Conservation (phyloP, 2,888 invertebrate genomes). For the Cerceris ruficornis region DNA sequence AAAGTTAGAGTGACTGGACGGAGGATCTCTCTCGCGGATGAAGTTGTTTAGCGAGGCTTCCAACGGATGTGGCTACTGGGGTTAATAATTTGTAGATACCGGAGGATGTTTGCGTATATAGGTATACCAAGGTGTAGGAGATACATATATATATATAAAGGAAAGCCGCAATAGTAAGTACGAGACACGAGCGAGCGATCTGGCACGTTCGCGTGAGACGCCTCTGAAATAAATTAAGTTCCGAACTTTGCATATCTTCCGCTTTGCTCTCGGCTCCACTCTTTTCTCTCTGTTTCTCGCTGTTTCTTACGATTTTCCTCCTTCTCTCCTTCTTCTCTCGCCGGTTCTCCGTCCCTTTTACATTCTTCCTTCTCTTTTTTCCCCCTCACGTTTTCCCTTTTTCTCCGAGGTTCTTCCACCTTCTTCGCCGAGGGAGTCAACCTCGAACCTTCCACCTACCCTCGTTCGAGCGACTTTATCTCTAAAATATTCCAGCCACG, state of each 20-base stretch:
- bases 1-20: not conserved
- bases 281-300: slow-evolving; percentile 13
- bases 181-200: slow-evolving; percentile 66
- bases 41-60: slow-evolving; percentile 51
- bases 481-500: slow-evolving; percentile 73
- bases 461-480: slow-evolving; percentile 53
- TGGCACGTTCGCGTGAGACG: slow-evolving; percentile 75
- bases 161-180: slow-evolving; percentile 63
- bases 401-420: not conserved
- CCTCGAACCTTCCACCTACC: slow-evolving; percentile 27
- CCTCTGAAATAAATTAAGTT: slow-evolving; percentile 78
- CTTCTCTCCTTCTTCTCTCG: slow-evolving; percentile 19
- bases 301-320: slow-evolving; percentile 9
- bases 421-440: slow-evolving; percentile 1
- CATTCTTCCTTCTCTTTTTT: not conserved
- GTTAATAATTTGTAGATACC: slow-evolving; percentile 65
- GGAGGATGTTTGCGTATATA: no score
- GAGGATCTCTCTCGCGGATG: slow-evolving; percentile 22
- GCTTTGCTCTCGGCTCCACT: slow-evolving; percentile 26
- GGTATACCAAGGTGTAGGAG: no score
- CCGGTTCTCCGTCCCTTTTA: not conserved
- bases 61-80: slow-evolving; percentile 41
- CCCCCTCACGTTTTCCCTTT: not conserved
- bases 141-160: slow-evolving; percentile 47
- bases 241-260: slow-evolving; percentile 74